A percentile compares a stretch with the other conserved stretches of the same genome.
phyloP scores from a whole-genome alignment of 1,140 invertebrate genomes.

The Ladona fulva region DNA sequence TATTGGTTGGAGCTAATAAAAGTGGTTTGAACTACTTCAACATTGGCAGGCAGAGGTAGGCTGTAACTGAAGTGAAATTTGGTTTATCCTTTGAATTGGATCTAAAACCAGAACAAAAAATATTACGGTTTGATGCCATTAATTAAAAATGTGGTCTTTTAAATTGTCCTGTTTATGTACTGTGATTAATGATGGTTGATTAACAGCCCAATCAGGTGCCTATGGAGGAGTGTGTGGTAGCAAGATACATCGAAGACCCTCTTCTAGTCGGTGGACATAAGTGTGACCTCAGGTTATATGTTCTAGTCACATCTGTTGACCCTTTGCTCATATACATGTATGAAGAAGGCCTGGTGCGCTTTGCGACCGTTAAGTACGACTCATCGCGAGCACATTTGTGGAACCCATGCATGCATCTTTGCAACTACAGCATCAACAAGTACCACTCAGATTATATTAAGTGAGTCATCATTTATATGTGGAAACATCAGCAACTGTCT shows the following conservation, averaged over 20 bases:
- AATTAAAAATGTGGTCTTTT: too few species aligned
- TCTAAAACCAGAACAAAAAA: too few species aligned
- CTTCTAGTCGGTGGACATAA: slow-evolving; percentile 93
- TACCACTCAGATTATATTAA: slow-evolving; percentile 83
- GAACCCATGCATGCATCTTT: slow-evolving; percentile 89
- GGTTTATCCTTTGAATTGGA: too few species aligned
- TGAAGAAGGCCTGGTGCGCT: slow-evolving; percentile 75
- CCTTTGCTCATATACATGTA: slow-evolving; percentile 78
- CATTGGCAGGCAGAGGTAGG: too few species aligned
- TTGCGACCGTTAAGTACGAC: slow-evolving; percentile 81
- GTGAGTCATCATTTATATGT: slow-evolving; percentile 40
- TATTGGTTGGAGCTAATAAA: too few species aligned
- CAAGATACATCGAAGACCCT: slow-evolving; percentile 88
- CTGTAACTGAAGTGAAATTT: too few species aligned
- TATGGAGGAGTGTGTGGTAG: slow-evolving; percentile 82
- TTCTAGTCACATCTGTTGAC: slow-evolving; percentile 74
- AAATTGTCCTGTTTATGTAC: too few species aligned
- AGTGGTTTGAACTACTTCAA: too few species aligned
- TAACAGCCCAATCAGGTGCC: slow-evolving; percentile 80
- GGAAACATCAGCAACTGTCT: too few species aligned
- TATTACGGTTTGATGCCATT: too few species aligned
- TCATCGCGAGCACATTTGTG: slow-evolving; percentile 67
- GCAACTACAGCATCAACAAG: slow-evolving; percentile 92
- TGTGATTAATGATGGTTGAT: slow-evolving; percentile 25
- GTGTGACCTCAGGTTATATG: slow-evolving; percentile 80